Conservation (phyloP, 2,888 invertebrate genomes). For the Ischnus inquisitorius region DNA sequence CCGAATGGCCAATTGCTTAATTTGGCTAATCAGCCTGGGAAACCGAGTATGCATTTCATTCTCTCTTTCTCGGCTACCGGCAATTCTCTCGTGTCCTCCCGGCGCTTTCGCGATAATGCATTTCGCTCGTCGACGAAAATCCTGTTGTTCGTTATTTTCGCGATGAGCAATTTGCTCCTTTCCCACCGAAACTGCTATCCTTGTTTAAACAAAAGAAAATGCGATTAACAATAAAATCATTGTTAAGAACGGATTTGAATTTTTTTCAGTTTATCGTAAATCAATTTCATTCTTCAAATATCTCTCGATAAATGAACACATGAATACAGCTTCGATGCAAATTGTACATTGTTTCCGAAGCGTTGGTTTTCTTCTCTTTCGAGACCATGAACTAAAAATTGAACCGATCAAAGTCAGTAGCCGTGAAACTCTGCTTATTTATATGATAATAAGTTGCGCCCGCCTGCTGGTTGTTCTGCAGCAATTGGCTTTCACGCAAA, state of each 20-base stretch:
- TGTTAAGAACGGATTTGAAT: too few species aligned
- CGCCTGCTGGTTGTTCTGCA: slow-evolving; percentile 54
- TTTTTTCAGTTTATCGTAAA: too few species aligned
- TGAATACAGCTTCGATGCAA: not conserved
- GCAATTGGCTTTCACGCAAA: slow-evolving; percentile 57
- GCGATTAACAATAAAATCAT: too few species aligned
- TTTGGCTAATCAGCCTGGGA: slow-evolving; percentile 43
- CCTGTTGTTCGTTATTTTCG: not conserved
- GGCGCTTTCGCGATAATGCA: not conserved
- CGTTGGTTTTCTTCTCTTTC: not conserved
- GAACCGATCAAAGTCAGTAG: slow-evolving; percentile 57
- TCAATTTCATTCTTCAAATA: too few species aligned
- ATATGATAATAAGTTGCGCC: slow-evolving; percentile 70
- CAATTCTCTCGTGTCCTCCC: not conserved
- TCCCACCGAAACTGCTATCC: not conserved
- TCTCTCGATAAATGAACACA: not conserved
- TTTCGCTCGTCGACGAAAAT: not conserved
- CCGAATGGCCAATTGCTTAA: slow-evolving; percentile 50
- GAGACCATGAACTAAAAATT: slow-evolving; percentile 54
- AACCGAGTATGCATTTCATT: slow-evolving; percentile 20
- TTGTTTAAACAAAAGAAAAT: not conserved
- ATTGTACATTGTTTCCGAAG: not conserved
- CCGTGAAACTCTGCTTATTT: slow-evolving; percentile 68
- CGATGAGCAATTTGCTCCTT: not conserved
- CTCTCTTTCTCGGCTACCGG: not conserved